A percentile compares a stretch with the other conserved stretches of the same genome.
Conservation (phyloP, 2,797 vertebrate species). For the Trachurus trachurus region DNA sequence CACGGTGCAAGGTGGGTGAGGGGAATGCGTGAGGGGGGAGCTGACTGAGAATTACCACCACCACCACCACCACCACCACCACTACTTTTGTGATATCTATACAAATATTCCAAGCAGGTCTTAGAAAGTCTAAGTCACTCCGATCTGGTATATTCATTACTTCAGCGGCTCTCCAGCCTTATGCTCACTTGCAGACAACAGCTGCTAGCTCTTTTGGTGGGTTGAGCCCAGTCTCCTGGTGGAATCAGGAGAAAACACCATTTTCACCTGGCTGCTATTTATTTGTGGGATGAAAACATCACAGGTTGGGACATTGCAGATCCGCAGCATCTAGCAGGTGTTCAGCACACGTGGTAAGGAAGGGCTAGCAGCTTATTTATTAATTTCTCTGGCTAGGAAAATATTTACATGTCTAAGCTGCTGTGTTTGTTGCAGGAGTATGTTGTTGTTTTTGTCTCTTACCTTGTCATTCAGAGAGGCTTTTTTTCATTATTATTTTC, state of each 20-base stretch:
- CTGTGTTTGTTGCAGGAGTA: slow-evolving; percentile 33
- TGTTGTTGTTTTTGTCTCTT: slow-evolving; percentile 43
- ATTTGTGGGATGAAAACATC: slow-evolving; percentile 76
- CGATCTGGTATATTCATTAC: slow-evolving; percentile 67
- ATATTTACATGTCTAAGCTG: slow-evolving; percentile 70
- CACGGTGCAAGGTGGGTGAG: slow-evolving; percentile 23
- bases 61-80: slow-evolving; percentile 19
- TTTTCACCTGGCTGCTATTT: slow-evolving; percentile 76
- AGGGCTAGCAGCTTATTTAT: slow-evolving; percentile 63
- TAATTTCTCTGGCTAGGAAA: slow-evolving; percentile 62
- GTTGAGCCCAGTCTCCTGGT: slow-evolving; percentile 66
- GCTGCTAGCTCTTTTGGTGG: slow-evolving; percentile 71
- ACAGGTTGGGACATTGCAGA: slow-evolving; percentile 71
- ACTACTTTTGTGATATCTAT: slow-evolving; percentile 38
- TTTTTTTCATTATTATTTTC: slow-evolving; percentile 41
- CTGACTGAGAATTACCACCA: slow-evolving; percentile 35
- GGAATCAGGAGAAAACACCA: slow-evolving; percentile 56
- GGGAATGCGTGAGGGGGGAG: neutral
- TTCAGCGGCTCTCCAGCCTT: slow-evolving; percentile 59
- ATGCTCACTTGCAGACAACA: slow-evolving; percentile 69
- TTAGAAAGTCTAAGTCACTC: slow-evolving; percentile 54
- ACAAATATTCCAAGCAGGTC: slow-evolving; percentile 70
- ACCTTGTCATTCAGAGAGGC: neutral
- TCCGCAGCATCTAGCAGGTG: slow-evolving; percentile 68
- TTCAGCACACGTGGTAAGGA: slow-evolving; percentile 59